Conservation (phyloP, 2,888 invertebrate genomes). For the Sepiola atlantica region DNA sequence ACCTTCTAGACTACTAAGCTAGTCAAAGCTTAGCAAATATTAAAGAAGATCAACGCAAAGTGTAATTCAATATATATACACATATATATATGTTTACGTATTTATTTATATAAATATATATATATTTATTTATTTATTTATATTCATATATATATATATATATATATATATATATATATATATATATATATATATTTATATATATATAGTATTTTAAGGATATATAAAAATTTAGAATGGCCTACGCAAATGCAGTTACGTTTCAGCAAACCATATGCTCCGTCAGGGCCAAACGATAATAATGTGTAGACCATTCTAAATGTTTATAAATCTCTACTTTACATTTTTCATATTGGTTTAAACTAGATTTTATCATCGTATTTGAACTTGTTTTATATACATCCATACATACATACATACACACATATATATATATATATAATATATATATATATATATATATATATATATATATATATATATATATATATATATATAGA, state of each 20-base stretch:
- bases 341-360: no score
- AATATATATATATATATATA: neutral
- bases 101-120: conserved; percentile 35
- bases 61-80: neutral
- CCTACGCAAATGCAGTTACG: no score
- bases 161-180: neutral
- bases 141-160: neutral
- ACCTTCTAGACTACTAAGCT: neutral
- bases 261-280: no score
- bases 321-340: no score
- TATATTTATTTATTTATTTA: neutral
- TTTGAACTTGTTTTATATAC: no score
- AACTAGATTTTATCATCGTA: no score
- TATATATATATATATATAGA: no score
- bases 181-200: neutral
- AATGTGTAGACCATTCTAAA: no score
- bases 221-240: no score
- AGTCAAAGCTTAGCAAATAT: neutral
- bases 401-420: neutral
- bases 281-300: neutral
- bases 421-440: neutral
- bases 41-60: neutral
- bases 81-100: neutral
- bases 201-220: neutral
- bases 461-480: neutral